phyloP scores from a whole-genome alignment of 2,113 vertebrate species.

The Lota lota region DNA sequence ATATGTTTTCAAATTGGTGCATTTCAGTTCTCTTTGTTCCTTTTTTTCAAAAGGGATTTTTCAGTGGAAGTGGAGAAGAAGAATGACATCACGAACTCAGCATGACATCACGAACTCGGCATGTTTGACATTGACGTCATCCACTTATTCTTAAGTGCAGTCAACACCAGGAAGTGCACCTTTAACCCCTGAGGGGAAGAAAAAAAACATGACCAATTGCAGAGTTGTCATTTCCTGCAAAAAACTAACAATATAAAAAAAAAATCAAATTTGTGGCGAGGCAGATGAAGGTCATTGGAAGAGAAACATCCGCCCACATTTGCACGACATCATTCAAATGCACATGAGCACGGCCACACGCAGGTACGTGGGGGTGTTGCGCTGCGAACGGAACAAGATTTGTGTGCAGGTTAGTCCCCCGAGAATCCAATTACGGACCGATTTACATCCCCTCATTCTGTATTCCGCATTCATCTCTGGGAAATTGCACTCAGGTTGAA shows the following conservation, averaged over 20 bases:
- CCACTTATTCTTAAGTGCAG: background rate
- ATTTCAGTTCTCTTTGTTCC: too few species aligned
- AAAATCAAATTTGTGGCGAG: background rate
- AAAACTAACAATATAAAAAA: background rate
- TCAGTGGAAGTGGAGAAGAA: background rate
- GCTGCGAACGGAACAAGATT: constrained; percentile 33
- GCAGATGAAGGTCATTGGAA: constrained; percentile 6
- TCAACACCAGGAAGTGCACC: background rate
- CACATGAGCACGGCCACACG: constrained; percentile 37
- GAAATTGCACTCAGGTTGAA: constrained; percentile 52
- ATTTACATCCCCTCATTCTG: constrained; percentile 37
- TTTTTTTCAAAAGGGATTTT: too few species aligned
- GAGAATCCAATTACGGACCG: constrained; percentile 51
- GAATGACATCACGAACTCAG: background rate
- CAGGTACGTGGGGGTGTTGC: constrained; percentile 36
- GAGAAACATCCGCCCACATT: constrained; percentile 23
- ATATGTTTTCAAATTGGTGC: too few species aligned
- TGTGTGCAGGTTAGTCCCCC: constrained; percentile 34
- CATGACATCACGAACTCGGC: background rate
- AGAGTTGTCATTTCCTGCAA: background rate
- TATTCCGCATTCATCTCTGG: constrained; percentile 1
- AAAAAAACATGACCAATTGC: background rate
- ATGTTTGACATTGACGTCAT: background rate
- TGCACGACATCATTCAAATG: constrained; percentile 36
- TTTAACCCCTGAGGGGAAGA: too few species aligned